These are phyloP conservation scores for Galeruca laticollis DNA, from an alignment of 2,888 invertebrate genomes.

Conservation along the genomic window DNA sequence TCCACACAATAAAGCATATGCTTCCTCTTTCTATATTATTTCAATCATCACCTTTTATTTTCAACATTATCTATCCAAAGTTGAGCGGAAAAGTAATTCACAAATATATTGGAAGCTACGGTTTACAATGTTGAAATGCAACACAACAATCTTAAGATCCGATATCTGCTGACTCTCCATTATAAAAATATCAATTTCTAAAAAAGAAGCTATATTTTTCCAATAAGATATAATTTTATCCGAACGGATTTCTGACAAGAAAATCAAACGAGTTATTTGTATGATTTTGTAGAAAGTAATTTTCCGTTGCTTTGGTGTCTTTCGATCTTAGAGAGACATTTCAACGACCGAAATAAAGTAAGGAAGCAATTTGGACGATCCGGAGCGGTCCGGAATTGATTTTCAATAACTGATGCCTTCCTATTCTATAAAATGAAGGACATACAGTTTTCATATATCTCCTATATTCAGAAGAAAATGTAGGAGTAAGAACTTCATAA, in stretches of 20 bases:
- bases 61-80: too few relatives aligned
- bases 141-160: too few relatives aligned
- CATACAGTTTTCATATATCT: neutral
- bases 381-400: conserved; percentile 63
- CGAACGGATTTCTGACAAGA: neutral
- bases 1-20: too few relatives aligned
- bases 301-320: conserved; percentile 39
- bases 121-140: too few relatives aligned
- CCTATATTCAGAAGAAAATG: too few relatives aligned
- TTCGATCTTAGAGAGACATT: conserved; percentile 58
- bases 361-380: conserved; percentile 64
- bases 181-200: neutral
- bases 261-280: conserved; percentile 8
- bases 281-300: conserved; percentile 31
- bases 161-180: too few relatives aligned
- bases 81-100: too few relatives aligned
- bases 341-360: conserved; percentile 62
- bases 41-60: too few relatives aligned
- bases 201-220: neutral
- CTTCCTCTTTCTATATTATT: too few relatives aligned
- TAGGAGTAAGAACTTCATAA: too few relatives aligned
- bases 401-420: conserved; percentile 60
- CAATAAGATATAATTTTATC: neutral
- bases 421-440: conserved; percentile 47
- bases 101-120: too few relatives aligned